Conservation (phyloP, 2,113 vertebrate species). For the Larimichthys polyactis region DNA sequence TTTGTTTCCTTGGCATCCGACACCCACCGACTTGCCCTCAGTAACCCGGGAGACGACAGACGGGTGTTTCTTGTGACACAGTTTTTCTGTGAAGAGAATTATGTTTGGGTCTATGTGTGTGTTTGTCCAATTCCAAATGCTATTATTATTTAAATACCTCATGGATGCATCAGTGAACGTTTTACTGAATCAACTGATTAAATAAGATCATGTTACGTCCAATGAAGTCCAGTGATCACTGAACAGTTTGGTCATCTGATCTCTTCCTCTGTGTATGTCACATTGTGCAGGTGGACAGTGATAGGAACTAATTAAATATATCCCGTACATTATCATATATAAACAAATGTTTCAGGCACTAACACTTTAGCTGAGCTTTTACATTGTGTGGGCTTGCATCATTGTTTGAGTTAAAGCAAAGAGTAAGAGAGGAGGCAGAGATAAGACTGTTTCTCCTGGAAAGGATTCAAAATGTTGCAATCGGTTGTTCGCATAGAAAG, state of each 20-base stretch:
- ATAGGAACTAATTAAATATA: background rate
- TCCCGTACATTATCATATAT: too few species aligned
- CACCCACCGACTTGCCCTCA: constrained; percentile 42
- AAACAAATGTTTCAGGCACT: background rate
- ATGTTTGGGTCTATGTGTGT: constrained; percentile 7
- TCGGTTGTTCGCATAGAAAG: too few species aligned
- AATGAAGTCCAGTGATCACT: constrained; percentile 6
- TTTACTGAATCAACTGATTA: constrained; percentile 7
- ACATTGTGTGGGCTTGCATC: background rate
- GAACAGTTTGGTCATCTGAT: constrained; percentile 18
- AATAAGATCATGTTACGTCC: background rate
- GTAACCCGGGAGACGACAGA: constrained; percentile 59
- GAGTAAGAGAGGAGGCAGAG: background rate
- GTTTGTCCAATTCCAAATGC: constrained; percentile 22
- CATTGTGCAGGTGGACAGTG: background rate
- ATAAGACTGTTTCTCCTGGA: background rate
- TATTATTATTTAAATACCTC: constrained; percentile 23
- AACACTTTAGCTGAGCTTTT: background rate
- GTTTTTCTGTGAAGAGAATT: constrained; percentile 30
- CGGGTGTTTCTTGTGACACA: constrained; percentile 49
- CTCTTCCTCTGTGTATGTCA: background rate
- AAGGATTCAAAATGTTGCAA: background rate
- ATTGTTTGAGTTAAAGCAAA: background rate
- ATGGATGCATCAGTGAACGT: constrained; percentile 9
- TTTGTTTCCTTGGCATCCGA: constrained; percentile 71